Conservation (phyloP, 2,888 invertebrate genomes). For the Nemotelus pantherinus region DNA sequence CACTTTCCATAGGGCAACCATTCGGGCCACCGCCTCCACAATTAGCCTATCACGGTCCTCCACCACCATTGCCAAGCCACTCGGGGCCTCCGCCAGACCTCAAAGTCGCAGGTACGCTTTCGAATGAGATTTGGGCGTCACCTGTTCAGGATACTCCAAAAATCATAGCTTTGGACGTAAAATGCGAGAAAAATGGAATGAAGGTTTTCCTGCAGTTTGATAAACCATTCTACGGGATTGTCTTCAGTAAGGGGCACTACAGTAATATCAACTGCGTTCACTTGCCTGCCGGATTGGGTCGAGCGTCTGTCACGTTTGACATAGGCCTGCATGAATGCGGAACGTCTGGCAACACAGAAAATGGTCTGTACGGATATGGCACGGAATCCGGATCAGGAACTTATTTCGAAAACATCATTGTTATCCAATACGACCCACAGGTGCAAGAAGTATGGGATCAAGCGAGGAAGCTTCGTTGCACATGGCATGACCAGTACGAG, state of each 20-base stretch:
- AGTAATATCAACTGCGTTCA: conserved; percentile 93
- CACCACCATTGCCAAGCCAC: conserved; percentile 58
- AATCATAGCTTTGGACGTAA: conserved; percentile 90
- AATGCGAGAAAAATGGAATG: conserved; percentile 94
- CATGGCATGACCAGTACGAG: conserved; percentile 96
- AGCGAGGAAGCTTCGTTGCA: conserved; percentile 89
- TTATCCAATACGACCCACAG: conserved; percentile 91
- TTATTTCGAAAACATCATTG: conserved; percentile 93
- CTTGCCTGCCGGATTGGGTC: conserved; percentile 86
- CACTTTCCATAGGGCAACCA: conserved; percentile 65
- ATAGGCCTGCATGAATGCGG: conserved; percentile 92
- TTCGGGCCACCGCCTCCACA: conserved; percentile 67
- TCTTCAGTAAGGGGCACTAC: conserved; percentile 94
- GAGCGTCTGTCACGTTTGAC: conserved; percentile 88
- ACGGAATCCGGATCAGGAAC: conserved; percentile 90
- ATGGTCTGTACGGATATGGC: conserved; percentile 87
- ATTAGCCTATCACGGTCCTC: conserved; percentile 78
- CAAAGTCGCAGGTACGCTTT: conserved; percentile 61
- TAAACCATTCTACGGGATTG: conserved; percentile 94
- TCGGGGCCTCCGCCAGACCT: conserved; percentile 59
- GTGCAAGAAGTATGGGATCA: conserved; percentile 97
- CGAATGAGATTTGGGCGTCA: conserved; percentile 85
- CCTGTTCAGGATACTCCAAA: conserved; percentile 92
- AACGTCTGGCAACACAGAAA: conserved; percentile 90
- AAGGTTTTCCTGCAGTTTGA: conserved; percentile 94